These are phyloP conservation scores for Pararge aegeria DNA, from an alignment of 1,140 invertebrate species.

Conservation along the genomic window DNA sequence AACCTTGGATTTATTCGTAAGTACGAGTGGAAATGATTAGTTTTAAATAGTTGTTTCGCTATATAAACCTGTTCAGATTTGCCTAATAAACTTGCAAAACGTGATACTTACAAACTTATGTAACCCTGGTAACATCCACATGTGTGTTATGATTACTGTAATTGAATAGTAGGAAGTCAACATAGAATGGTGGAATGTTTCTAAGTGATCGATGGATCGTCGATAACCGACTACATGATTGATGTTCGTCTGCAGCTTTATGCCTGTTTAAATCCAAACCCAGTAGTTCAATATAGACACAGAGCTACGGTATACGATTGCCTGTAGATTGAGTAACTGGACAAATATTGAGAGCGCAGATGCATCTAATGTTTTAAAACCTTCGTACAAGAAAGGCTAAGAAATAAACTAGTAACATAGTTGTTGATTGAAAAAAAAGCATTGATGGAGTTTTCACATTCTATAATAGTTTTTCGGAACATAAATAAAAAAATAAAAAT, in stretches of 20 bases:
- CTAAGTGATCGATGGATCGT: constrained; percentile 49
- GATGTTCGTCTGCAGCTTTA: constrained; percentile 33
- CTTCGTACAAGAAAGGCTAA: too few relatives aligned
- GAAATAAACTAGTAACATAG: too few relatives aligned
- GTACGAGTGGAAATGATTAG: too few relatives aligned
- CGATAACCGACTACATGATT: constrained; percentile 51
- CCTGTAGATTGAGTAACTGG: too few relatives aligned
- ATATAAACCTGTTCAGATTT: constrained; percentile 19
- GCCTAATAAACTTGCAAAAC: constrained; percentile 9
- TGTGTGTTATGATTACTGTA: constrained; percentile 21
- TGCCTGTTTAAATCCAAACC: constrained; percentile 24
- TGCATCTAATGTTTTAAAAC: too few relatives aligned
- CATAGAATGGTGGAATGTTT: constrained; percentile 39
- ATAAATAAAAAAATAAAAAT: too few relatives aligned
- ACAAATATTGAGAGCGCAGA: too few relatives aligned
- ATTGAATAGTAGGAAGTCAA: constrained; percentile 41
- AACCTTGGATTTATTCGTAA: too few relatives aligned
- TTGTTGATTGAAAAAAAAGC: too few relatives aligned
- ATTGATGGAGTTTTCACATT: too few relatives aligned
- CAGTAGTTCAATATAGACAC: background rate
- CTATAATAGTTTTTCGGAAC: too few relatives aligned
- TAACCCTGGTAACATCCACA: constrained; percentile 12
- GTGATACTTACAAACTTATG: constrained; percentile 10
- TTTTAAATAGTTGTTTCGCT: too few relatives aligned
- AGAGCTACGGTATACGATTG: background rate